Evolutionary conservation across 37 sponge, comb jelly and placozoan genomes (phyloP), one percentile per base, ranked within the genome.

Genomic region (Agelas oroides): DNA sequence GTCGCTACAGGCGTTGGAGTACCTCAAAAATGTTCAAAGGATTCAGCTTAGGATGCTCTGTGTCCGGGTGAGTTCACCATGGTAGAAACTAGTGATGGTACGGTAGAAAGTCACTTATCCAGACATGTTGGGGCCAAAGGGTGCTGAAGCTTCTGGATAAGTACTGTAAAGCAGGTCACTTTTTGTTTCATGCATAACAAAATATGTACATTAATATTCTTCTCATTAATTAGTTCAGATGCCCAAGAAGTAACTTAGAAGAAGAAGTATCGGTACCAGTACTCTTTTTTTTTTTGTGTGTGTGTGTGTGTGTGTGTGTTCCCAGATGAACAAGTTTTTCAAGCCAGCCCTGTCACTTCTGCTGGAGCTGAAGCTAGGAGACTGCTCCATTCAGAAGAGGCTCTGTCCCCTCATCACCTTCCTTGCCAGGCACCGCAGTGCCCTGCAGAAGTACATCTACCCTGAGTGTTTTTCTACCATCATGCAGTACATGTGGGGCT

Each of bases 251-350:
- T n/a, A n/a, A n/a, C n/a, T n/a, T n/a, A n/a, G n/a, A n/a, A n/a
- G n/a, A n/a, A n/a, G n/a, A n/a, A n/a, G n/a, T n/a, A n/a, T n/a
- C n/a, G n/a, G n/a, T n/a, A n/a, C n/a, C n/a, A n/a, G n/a, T n/a
- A n/a, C n/a, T n/a, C n/a, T n/a, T n/a, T n/a, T n/a, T n/a, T n/a
- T n/a, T n/a, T n/a, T n/a, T n/a, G n/a, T n/a, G n/a, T n/a, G n/a
- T n/a, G n/a, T n/a, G n/a, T n/a, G n/a, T n/a, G n/a, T n/a, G n/a
- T n/a, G n/a, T n/a, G n/a, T n/a, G n/a, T 46, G 8, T 8, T 46
- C 37, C 13, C 72, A 93, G 94, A 82, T 93, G 90, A 93, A 93
- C 75, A 64, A 77, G 54, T 89, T 93, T 58, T 76, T 86, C 69
- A 77, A 83, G 73, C 86, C 75, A n/a, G 90, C 83, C 16, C 79